Base-by-base conservation (phyloP, 1,140 invertebrate genomes). In the Lethocerus indicus region DNA sequence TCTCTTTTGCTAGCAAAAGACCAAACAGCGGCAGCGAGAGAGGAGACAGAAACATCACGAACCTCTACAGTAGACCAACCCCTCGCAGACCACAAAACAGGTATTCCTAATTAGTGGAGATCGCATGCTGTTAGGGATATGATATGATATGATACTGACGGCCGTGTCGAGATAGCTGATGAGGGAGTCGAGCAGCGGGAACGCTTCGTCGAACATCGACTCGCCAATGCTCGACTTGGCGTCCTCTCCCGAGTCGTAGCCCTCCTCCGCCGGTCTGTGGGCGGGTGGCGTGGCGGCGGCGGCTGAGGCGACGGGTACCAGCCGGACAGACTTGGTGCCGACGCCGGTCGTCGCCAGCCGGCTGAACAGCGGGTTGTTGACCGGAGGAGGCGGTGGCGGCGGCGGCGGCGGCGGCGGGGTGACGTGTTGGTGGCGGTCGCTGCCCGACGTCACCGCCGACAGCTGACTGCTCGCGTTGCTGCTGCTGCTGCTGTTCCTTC, bases 101-200 rank as follows among this genome's bases (percentile, higher is more conserved):
- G n/a, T n/a, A n/a, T n/a, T n/a, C n/a, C n/a, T n/a, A n/a, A n/a
- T n/a, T n/a, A n/a, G n/a, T n/a, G n/a, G n/a, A n/a, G n/a, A n/a
- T n/a, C n/a, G n/a, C n/a, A n/a, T n/a, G n/a, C n/a, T n/a, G n/a
- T n/a, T n/a, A n/a, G n/a, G n/a, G n/a, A n/a, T n/a, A n/a, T 32
- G 29, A 32, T 16, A 7, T 20, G 7, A 37, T 39, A 35, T 12
- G 21, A 18, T 37, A 44, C 42, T 53, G 59, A 78, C 77, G 20
- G 78, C 74, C 65, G 75, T 79, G 55, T 77, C 70, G 43, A 81
- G 64, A 58, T 80, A 76, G 43, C 71, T 74, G 47, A 79, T 63
- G 51, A 81, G 57, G 12, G 78, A 62, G 64, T 79, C 76, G 46
- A 80, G 63, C 32, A 81, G 59, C 27, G 47, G 47, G 20, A 50